phyloP scores from a whole-genome alignment of 2,113 vertebrate genomes.

The Dinomys branickii region DNA sequence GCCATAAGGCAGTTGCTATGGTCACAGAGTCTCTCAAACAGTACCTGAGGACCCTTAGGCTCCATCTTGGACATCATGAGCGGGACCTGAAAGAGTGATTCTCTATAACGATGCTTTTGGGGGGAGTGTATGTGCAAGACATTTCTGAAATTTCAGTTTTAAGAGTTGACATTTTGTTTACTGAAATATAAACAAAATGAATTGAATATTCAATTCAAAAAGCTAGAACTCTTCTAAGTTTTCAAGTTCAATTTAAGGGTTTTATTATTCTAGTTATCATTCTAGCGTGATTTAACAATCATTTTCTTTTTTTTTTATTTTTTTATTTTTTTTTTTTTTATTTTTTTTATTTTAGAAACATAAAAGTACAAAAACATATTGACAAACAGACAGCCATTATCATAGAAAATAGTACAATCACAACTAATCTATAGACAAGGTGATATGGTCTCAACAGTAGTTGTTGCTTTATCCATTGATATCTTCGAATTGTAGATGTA shows the following conservation, averaged over 20 bases:
- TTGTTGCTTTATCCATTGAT: too few relatives aligned
- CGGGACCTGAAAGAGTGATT: background rate
- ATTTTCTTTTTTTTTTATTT: too few relatives aligned
- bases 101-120: background rate
- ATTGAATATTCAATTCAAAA: slow-evolving; percentile 18
- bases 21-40: background rate
- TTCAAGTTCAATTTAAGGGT: slow-evolving; percentile 28
- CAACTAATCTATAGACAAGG: too few relatives aligned
- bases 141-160: background rate
- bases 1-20: background rate
- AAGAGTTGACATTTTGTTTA: slow-evolving; percentile 29
- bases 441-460: too few relatives aligned
- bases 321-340: too few relatives aligned
- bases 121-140: background rate
- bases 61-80: background rate
- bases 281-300: background rate
- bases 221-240: slow-evolving; percentile 1
- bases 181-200: background rate
- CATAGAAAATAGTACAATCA: too few relatives aligned
- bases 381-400: too few relatives aligned
- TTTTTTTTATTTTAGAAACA: too few relatives aligned
- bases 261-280: background rate
- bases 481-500: too few relatives aligned
- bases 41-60: background rate
- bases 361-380: too few relatives aligned